Percentiles rank a stretch among this genome's conserved stretches.
These are phyloP conservation scores for Scaptomyza parva DNA, from an alignment of 2,888 invertebrate genomes.

Conservation along the genomic window DNA sequence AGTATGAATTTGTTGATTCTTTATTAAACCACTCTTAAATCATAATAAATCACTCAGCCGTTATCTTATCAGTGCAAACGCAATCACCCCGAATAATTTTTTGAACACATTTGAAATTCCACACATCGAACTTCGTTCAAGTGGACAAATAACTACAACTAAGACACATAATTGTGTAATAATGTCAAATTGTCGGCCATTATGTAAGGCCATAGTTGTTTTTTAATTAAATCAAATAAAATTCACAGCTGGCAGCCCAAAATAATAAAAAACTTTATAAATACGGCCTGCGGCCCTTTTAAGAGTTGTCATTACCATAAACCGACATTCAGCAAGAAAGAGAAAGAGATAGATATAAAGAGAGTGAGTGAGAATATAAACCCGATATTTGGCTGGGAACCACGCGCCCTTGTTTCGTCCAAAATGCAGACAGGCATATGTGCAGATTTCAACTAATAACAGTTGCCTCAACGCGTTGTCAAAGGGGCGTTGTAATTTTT, in stretches of 20 bases:
- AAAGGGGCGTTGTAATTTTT: constrained; percentile 62
- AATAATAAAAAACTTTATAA: constrained; percentile 35
- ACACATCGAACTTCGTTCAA: not conserved
- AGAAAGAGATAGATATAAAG: not conserved
- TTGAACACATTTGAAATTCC: not conserved
- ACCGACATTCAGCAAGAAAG: too few relatives aligned
- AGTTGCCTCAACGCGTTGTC: constrained; percentile 64
- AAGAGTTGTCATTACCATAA: constrained; percentile 64
- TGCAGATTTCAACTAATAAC: constrained; percentile 67
- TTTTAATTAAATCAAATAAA: constrained; percentile 79
- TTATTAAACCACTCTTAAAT: not conserved
- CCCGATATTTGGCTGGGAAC: constrained; percentile 64
- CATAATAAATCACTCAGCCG: not conserved
- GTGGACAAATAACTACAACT: constrained; percentile 3
- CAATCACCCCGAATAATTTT: not conserved
- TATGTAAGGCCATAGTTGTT: constrained; percentile 48
- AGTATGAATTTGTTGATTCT: too few relatives aligned
- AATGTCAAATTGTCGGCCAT: constrained; percentile 54
- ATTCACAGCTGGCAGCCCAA: constrained; percentile 71
- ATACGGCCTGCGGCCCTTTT: constrained; percentile 45
- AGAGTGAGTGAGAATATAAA: constrained; percentile 34
- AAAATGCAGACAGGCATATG: constrained; percentile 44
- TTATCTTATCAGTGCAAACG: not conserved
- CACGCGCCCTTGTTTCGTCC: constrained; percentile 55
- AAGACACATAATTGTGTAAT: constrained; percentile 7